phyloP scores from a whole-genome alignment of 2,797 vertebrate species.

The Melanogrammus aeglefinus region DNA sequence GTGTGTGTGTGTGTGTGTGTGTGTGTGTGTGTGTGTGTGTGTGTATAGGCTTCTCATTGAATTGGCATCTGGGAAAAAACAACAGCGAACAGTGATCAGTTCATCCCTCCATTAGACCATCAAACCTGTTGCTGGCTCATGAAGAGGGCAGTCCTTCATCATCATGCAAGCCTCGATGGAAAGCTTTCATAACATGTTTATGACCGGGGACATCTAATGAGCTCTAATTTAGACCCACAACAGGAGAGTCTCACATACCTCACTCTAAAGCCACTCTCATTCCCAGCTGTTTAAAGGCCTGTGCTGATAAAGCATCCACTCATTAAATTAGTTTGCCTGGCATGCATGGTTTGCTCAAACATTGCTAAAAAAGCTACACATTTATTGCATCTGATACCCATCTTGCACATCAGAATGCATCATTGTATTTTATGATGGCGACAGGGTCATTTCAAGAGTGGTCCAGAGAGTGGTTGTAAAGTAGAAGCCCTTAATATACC shows the following conservation, averaged over 20 bases:
- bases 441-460: no score
- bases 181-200: constrained; percentile 34
- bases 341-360: not conserved
- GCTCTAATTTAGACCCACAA: constrained; percentile 28
- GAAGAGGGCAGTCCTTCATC: constrained; percentile 5
- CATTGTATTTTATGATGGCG: no score
- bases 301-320: not conserved
- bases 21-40: not conserved
- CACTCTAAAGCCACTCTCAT: not conserved
- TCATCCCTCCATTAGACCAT: not conserved
- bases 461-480: no score
- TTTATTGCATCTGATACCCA: not conserved
- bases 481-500: no score
- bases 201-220: constrained; percentile 35
- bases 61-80: constrained; percentile 12
- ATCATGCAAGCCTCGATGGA: constrained; percentile 21
- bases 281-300: not conserved
- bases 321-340: not conserved
- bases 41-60: constrained; percentile 4
- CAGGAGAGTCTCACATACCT: constrained; percentile 15
- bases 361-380: constrained; percentile 9
- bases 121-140: constrained; percentile 6
- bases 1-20: not conserved
- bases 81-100: not conserved
- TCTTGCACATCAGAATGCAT: not conserved